A percentile compares a stretch with the other conserved stretches of the same genome.
Evolutionary conservation across 2,888 invertebrate genomes (phyloP).

Genomic region (Xylophagus ater): DNA sequence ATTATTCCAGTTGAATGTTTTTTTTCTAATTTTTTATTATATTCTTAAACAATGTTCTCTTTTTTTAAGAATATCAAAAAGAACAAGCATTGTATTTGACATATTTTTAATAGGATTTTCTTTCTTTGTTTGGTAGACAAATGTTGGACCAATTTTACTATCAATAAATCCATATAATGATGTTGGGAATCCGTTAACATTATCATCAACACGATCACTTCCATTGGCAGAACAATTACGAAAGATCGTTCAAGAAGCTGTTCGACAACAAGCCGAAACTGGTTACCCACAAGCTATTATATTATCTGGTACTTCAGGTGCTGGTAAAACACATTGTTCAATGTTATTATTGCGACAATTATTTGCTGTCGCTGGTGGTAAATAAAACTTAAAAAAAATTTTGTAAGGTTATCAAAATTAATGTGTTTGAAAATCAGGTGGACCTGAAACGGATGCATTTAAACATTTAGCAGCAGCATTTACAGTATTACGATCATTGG

Average conservation of each 20-base stretch:
- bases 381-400: no score
- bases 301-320: conserved; percentile 80
- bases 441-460: conserved; percentile 90
- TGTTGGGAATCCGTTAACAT: conserved; percentile 75
- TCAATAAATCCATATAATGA: conserved; percentile 85
- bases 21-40: no score
- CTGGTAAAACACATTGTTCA: conserved; percentile 88
- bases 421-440: conserved; percentile 34
- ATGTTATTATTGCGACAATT: conserved; percentile 82
- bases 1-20: no score
- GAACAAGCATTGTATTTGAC: not conserved
- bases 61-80: no score
- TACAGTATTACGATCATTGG: conserved; percentile 83
- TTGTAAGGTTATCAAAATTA: not conserved
- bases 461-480: conserved; percentile 92
- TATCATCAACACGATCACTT: conserved; percentile 65
- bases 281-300: conserved; percentile 94
- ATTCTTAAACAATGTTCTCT: no score
- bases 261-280: conserved; percentile 86
- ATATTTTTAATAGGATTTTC: not conserved
- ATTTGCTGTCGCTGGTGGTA: conserved; percentile 90
- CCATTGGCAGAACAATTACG: conserved; percentile 70
- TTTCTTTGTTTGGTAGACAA: conserved; percentile 53
- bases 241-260: conserved; percentile 82
- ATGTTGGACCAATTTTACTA: conserved; percentile 82